A percentile compares a stretch with the other conserved stretches of the same genome.
Evolutionary conservation across 2,113 vertebrate genomes (phyloP).

Genomic region (Sus scrofa): DNA sequence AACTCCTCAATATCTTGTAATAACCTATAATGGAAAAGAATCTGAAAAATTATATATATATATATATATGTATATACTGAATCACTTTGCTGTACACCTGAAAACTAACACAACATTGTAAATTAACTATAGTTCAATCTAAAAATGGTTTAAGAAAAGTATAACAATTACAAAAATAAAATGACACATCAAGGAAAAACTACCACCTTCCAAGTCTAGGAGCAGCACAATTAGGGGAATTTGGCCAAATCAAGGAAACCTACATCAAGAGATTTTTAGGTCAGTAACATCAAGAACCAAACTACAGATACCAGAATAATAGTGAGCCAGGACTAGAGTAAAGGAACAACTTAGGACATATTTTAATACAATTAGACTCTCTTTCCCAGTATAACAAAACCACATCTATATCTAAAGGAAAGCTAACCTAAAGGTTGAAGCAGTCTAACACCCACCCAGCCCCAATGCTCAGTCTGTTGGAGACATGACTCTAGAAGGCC

Average conservation of each 20-base stretch:
- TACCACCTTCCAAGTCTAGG: neutral
- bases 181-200: neutral
- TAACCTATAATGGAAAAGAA: neutral
- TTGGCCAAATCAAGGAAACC: neutral
- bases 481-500: neutral
- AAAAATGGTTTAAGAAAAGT: neutral
- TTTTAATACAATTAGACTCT: neutral
- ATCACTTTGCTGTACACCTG: neutral
- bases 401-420: neutral
- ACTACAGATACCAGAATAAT: neutral
- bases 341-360: neutral
- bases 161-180: neutral
- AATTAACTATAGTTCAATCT: neutral
- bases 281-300: constrained; percentile 36
- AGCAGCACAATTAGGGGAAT: neutral
- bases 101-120: neutral
- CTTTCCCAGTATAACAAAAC: neutral
- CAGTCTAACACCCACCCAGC: neutral
- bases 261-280: neutral
- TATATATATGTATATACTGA: too few relatives aligned
- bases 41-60: neutral
- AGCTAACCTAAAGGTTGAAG: neutral
- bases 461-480: neutral
- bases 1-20: neutral
- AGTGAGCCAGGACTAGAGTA: neutral